These are phyloP conservation scores for Drosophila longiperda DNA, from an alignment of 2,888 invertebrate genomes.

Conservation along the genomic window DNA sequence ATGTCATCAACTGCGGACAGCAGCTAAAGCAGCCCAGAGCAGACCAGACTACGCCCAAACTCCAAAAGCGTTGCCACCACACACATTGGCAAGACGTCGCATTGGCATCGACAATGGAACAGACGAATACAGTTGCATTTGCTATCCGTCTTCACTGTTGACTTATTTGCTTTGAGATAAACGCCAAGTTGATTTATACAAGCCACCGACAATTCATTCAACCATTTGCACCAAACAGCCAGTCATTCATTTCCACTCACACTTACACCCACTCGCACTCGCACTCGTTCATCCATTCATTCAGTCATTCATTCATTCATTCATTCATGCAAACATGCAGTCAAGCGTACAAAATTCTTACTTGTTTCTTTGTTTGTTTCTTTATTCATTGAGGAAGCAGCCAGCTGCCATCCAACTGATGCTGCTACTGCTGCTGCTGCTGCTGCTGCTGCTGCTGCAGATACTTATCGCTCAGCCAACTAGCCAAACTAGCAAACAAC, in stretches of 20 bases:
- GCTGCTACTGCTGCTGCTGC: background rate
- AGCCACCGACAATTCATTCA: conserved; percentile 80
- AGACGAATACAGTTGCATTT: conserved; percentile 57
- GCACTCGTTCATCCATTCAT: conserved; percentile 11
- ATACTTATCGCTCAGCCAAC: conserved; percentile 64
- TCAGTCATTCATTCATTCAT: conserved; percentile 44
- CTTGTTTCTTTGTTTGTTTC: conserved; percentile 79
- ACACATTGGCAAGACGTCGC: conserved; percentile 15
- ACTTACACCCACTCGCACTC: conserved; percentile 8
- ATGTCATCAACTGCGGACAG: conserved; percentile 60
- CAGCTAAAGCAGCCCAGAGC: background rate
- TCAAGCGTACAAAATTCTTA: conserved; percentile 75
- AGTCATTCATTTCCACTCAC: conserved; percentile 30
- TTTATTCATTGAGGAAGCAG: conserved; percentile 74
- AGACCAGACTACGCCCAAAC: conserved; percentile 4
- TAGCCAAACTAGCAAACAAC: conserved; percentile 76
- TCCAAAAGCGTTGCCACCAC: background rate
- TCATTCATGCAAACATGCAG: conserved; percentile 70
- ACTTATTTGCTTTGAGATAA: conserved; percentile 80
- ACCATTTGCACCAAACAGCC: conserved; percentile 71
- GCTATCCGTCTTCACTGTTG: conserved; percentile 80
- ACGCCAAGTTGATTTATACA: conserved; percentile 79
- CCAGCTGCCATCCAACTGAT: conserved; percentile 5
- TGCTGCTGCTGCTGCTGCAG: conserved; percentile 7
- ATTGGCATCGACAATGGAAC: conserved; percentile 28